A percentile compares a stretch with the other conserved stretches of the same genome.
Evolutionary conservation across 2,888 invertebrate genomes (phyloP).

Genomic region (Napeogenes sylphis): DNA sequence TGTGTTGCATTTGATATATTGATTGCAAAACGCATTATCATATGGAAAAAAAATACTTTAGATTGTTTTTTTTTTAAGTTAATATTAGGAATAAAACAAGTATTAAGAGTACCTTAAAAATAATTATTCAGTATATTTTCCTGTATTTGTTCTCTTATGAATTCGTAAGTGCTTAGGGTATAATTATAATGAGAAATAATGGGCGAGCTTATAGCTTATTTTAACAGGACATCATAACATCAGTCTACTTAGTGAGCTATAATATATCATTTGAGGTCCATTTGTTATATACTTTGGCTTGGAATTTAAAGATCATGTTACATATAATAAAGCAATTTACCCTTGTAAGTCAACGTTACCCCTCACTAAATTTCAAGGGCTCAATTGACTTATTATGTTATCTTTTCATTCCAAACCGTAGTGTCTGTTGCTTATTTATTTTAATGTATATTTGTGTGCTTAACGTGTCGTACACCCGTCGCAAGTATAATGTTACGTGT

Average conservation of each 20-base stretch:
- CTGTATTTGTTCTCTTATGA: constrained; percentile 24
- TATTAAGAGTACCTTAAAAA: neutral
- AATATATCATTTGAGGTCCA: constrained; percentile 36
- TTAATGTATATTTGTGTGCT: constrained; percentile 42
- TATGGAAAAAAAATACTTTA: neutral
- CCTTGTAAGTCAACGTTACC: neutral
- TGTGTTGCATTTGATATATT: neutral
- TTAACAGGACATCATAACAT: constrained; percentile 39
- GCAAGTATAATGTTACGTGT: constrained; percentile 29
- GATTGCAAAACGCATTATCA: neutral
- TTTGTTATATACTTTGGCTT: constrained; percentile 31
- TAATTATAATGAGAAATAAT: constrained; percentile 23
- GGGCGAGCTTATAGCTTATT: constrained; percentile 38
- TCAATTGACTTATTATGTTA: constrained; percentile 9
- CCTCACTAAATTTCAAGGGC: neutral
- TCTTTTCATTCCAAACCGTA: constrained; percentile 32
- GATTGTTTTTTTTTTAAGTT: too few species aligned
- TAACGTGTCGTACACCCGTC: constrained; percentile 39
- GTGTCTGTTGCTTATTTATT: constrained; percentile 38
- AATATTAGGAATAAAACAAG: neutral
- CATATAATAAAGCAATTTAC: neutral
- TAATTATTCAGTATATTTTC: neutral
- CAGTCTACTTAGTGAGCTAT: constrained; percentile 30
- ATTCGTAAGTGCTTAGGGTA: constrained; percentile 31
- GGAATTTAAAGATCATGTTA: constrained; percentile 21